These are phyloP conservation scores for Macrotrachela quadricornifera DNA, from an alignment of 1,140 invertebrate species.

Conservation along the genomic window DNA sequence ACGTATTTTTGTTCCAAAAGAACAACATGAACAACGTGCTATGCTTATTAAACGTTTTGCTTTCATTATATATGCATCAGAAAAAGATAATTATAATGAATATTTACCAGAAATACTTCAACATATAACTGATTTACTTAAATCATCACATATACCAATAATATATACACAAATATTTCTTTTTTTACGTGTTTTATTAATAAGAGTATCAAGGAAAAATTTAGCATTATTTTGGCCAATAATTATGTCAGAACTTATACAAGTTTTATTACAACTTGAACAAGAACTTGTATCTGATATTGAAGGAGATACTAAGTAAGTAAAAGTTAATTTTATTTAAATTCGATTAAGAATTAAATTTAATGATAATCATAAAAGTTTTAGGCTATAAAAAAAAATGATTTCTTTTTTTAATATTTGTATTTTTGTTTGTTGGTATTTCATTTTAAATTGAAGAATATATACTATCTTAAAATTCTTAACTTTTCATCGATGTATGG, in stretches of 20 bases:
- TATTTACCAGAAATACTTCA: constrained; percentile 84
- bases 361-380: no score
- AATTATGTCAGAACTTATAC: constrained; percentile 67
- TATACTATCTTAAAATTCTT: no score
- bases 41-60: constrained; percentile 64
- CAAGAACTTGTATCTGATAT: constrained; percentile 51
- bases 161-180: constrained; percentile 70
- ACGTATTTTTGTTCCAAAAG: constrained; percentile 49
- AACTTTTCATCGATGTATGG: no score
- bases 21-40: constrained; percentile 66
- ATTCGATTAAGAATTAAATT: no score
- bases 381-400: no score
- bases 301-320: constrained; percentile 31
- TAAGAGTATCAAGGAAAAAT: constrained; percentile 62
- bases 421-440: no score
- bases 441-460: no score
- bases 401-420: no score
- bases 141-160: constrained; percentile 51
- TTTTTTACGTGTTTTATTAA: constrained; percentile 64
- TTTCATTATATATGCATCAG: constrained; percentile 72
- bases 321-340: no score
- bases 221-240: constrained; percentile 77
- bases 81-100: constrained; percentile 71
- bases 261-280: constrained; percentile 49
- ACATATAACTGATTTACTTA: constrained; percentile 58